These are phyloP conservation scores for Trogon surrucura DNA, from an alignment of 2,113 vertebrate genomes.

Conservation along the genomic window DNA sequence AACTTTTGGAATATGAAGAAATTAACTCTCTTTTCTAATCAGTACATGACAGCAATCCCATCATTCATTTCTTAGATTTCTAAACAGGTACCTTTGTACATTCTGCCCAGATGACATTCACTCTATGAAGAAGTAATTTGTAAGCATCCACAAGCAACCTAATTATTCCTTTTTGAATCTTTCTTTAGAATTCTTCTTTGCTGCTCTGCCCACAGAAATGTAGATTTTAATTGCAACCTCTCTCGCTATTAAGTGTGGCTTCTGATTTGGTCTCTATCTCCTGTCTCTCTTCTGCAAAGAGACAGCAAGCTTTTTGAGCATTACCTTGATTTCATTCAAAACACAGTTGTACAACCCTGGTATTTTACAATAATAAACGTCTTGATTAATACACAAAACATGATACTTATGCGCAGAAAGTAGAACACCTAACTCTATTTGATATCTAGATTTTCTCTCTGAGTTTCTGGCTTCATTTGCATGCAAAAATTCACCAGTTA, in stretches of 20 bases:
- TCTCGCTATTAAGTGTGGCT: not conserved
- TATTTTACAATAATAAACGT: not conserved
- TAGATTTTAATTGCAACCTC: not conserved
- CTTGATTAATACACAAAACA: not conserved
- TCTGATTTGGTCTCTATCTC: not conserved
- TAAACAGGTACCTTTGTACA: not conserved
- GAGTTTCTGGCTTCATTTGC: not conserved
- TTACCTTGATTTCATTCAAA: not conserved
- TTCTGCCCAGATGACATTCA: not conserved
- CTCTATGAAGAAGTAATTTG: not conserved
- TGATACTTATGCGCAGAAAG: not conserved
- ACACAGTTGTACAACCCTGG: not conserved
- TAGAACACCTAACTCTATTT: not conserved
- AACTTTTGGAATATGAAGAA: not conserved
- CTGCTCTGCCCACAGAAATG: not conserved
- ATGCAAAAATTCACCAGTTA: not conserved
- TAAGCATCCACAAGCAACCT: not conserved
- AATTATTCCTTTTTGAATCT: not conserved
- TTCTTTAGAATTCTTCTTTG: not conserved
- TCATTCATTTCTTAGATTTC: not conserved
- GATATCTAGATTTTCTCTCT: not conserved
- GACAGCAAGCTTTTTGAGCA: not conserved
- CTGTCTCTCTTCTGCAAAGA: not conserved
- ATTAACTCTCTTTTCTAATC: not conserved
- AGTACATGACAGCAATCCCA: not conserved